phyloP scores from a whole-genome alignment of 2,113 vertebrate genomes.

The Psilopsiagon aurifrons region DNA sequence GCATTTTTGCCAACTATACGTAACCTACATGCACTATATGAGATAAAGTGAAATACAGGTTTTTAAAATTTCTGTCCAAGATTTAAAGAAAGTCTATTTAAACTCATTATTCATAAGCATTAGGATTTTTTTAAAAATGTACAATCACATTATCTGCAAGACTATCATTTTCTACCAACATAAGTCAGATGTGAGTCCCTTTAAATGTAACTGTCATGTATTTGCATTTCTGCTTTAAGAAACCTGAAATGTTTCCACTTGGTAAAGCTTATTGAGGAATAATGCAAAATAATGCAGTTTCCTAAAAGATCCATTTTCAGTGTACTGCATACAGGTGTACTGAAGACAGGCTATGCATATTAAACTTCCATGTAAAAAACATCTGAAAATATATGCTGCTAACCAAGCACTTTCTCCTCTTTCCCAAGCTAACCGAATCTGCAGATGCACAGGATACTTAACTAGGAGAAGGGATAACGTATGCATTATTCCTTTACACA shows the following conservation, averaged over 20 bases:
- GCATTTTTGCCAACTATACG: not conserved
- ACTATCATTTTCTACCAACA: not conserved
- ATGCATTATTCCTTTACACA: constrained; percentile 25
- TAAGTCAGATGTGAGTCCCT: not conserved
- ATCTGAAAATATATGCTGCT: constrained; percentile 18
- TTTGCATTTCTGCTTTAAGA: not conserved
- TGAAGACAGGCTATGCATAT: constrained; percentile 37
- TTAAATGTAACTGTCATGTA: not conserved
- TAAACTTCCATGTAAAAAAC: not conserved
- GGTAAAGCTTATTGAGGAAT: not conserved
- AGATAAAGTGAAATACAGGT: not conserved
- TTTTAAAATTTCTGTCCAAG: not conserved
- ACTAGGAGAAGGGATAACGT: constrained; percentile 35
- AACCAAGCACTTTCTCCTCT: constrained; percentile 28
- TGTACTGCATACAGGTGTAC: constrained; percentile 21
- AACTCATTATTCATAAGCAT: not conserved
- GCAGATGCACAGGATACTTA: constrained; percentile 69
- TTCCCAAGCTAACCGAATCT: constrained; percentile 14
- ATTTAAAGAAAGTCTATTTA: not conserved
- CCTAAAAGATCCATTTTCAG: constrained; percentile 6
- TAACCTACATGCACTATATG: not conserved
- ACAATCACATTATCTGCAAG: not conserved
- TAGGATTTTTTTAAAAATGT: not conserved
- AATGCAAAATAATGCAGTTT: constrained; percentile 35
- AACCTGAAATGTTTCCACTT: not conserved